Evolutionary conservation across 2,888 invertebrate genomes (phyloP), one percentile per base, ranked within the genome.

Genomic region (Hypselothyrea guttata): DNA sequence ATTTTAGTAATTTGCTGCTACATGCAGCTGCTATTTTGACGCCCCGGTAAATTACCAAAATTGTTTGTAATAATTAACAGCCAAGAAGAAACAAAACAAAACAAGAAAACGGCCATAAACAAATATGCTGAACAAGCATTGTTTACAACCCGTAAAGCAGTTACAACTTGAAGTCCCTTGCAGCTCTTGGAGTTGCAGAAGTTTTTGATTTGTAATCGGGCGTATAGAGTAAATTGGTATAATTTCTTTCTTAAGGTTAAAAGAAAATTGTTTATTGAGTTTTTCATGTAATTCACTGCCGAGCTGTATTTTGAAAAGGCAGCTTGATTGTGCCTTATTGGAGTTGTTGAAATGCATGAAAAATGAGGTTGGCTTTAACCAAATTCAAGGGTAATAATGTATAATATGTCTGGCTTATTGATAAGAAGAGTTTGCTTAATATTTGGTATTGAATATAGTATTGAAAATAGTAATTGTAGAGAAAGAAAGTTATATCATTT

Each of bases 61-160:
- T 55, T 51, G 51, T 41, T 64, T 58, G 60, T 40, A 34, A 68
- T 83, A 75, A 79, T 77, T 75, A 75, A 69, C 51, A 63, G 16
- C 15, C 30, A 18, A 38, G 18, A 16, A 16, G 13, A 37, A n/a
- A n/a, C n/a, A n/a, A n/a, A n/a, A n/a, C n/a, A n/a, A n/a, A n/a
- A n/a, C n/a, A n/a, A n/a, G n/a, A n/a, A n/a, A n/a, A n/a, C n/a
- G n/a, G n/a, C n/a, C 22, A 22, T 5, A 22, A 4, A 22, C 22
- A 22, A 4, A 22, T 22, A 5, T 22, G 5, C 22, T 22, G 22
- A 4, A 22, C 22, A 22, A n/a, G 11, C 28, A 28, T 28, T 28
- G 28, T 28, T 28, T 9, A 22, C 22, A 4, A 5, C 22, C 5
- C 22, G 5, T 22, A 22, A 22, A 22, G 33, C 7, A 15, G 41